Conservation (phyloP, 2,888 invertebrate genomes). For the Caenorhabditis virilis region DNA sequence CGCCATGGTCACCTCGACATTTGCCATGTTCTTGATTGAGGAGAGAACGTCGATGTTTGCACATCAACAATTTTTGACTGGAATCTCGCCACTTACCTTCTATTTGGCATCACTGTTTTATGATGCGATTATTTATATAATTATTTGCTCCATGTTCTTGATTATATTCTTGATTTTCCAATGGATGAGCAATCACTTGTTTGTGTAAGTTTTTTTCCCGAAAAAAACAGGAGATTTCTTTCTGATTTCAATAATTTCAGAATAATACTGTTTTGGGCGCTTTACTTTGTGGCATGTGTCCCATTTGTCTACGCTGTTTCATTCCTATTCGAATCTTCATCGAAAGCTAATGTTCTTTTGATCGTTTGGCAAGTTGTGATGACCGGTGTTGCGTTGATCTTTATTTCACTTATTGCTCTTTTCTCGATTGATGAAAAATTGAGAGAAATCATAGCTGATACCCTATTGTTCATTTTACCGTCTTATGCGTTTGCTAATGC, state of each 20-base stretch:
- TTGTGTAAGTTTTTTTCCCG: slow-evolving; percentile 22
- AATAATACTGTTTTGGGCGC: slow-evolving; percentile 55
- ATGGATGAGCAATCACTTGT: slow-evolving; percentile 37
- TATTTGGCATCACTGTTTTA: slow-evolving; percentile 55
- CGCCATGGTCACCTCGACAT: slow-evolving; percentile 56
- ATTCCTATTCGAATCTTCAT: slow-evolving; percentile 58
- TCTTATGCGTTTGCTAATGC: slow-evolving; percentile 47
- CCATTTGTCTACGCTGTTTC: slow-evolving; percentile 62
- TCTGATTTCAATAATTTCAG: slow-evolving; percentile 23
- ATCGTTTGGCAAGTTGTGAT: slow-evolving; percentile 55
- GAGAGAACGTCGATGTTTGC: slow-evolving; percentile 56
- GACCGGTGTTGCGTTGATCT: slow-evolving; percentile 35
- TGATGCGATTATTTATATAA: slow-evolving; percentile 48
- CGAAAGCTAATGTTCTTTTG: slow-evolving; percentile 50
- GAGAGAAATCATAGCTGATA: not conserved
- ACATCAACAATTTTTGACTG: slow-evolving; percentile 64
- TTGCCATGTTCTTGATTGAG: slow-evolving; percentile 60
- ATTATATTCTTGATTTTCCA: slow-evolving; percentile 40
- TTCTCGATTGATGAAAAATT: slow-evolving; percentile 16
- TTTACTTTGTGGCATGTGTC: slow-evolving; percentile 57
- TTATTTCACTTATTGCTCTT: slow-evolving; percentile 14
- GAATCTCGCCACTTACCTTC: slow-evolving; percentile 56
- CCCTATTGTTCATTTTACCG: slow-evolving; percentile 38
- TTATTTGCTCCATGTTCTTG: slow-evolving; percentile 47
- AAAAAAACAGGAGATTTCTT: too few species aligned